phyloP scores from a whole-genome alignment of 2,113 vertebrate genomes.

The Trogon surrucura region DNA sequence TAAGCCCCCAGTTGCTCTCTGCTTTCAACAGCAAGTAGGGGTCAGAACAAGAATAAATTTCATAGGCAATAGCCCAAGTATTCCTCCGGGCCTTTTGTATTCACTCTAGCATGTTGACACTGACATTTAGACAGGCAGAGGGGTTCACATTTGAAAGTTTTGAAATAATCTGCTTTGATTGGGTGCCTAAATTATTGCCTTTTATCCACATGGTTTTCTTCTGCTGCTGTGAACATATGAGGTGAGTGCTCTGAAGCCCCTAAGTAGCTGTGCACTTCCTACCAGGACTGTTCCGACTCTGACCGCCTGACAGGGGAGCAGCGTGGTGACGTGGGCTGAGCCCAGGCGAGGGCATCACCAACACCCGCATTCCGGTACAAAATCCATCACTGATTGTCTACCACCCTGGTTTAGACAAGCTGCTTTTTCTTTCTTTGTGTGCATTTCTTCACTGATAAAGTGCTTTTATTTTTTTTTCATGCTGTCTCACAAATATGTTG shows the following conservation, averaged over 20 bases:
- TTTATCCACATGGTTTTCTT: background rate
- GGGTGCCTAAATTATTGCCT: background rate
- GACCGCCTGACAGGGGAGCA: conserved; percentile 30
- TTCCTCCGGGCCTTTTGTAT: conserved; percentile 30
- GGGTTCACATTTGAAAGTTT: conserved; percentile 20
- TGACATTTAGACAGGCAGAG: conserved; percentile 35
- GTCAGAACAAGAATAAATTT: conserved; percentile 26
- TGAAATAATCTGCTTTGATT: conserved; percentile 19
- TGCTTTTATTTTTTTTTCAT: background rate
- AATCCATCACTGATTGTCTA: background rate
- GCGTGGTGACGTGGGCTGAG: background rate
- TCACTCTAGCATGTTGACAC: conserved; percentile 7
- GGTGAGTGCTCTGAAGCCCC: background rate
- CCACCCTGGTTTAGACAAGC: background rate
- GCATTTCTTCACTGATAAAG: background rate
- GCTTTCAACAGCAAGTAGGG: background rate
- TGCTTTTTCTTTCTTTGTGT: background rate
- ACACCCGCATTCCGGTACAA: background rate
- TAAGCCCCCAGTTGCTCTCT: background rate
- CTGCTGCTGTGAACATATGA: background rate
- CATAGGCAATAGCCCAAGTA: background rate
- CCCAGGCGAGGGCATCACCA: background rate
- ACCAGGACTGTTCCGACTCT: conserved; percentile 20
- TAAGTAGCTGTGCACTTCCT: conserved; percentile 28
- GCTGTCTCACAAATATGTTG: background rate